Evolutionary conservation across 1,140 invertebrate species (phyloP).

Genomic region (Metaphire vulgaris): DNA sequence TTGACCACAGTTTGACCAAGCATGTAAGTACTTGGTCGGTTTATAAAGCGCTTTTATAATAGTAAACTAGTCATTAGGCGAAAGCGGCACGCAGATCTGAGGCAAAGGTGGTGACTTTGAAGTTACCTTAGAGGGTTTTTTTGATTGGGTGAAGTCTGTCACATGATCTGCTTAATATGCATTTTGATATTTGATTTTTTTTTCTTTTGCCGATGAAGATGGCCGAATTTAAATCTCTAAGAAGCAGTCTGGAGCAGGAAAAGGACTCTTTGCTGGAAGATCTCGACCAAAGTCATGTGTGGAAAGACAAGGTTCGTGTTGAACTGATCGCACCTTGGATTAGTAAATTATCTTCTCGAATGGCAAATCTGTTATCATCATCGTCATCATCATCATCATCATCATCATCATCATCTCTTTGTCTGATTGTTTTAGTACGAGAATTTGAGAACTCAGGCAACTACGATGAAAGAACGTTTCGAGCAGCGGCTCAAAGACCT

Average conservation of each 20-base stretch:
- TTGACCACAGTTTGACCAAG: too few relatives aligned
- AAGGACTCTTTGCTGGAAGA: slow-evolving; percentile 37
- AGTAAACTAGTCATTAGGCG: too few relatives aligned
- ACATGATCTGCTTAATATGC: slow-evolving; percentile 5
- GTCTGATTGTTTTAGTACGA: slow-evolving; percentile 40
- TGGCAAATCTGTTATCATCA: neutral
- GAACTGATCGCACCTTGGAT: too few relatives aligned
- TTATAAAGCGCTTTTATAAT: too few relatives aligned
- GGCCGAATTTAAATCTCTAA: neutral
- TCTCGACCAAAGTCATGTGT: slow-evolving; percentile 38
- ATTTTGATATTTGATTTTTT: neutral
- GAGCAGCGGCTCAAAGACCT: slow-evolving; percentile 44
- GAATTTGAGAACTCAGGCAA: slow-evolving; percentile 39
- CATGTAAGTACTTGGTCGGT: too few relatives aligned
- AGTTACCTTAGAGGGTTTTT: too few relatives aligned
- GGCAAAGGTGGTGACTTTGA: too few relatives aligned
- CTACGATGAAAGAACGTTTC: slow-evolving; percentile 45
- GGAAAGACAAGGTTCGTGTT: slow-evolving; percentile 48
- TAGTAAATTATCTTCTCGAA: neutral
- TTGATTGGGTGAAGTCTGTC: too few relatives aligned
- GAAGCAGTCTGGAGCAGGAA: slow-evolving; percentile 32
- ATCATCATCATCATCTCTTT: neutral
- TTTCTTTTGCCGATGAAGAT: slow-evolving; percentile 8
- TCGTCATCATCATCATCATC: neutral
- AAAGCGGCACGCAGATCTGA: too few relatives aligned